Percentiles rank a stretch among this genome's conserved stretches.
phyloP scores from a whole-genome alignment of 1,140 invertebrate species.

The Drosophila pandora region DNA sequence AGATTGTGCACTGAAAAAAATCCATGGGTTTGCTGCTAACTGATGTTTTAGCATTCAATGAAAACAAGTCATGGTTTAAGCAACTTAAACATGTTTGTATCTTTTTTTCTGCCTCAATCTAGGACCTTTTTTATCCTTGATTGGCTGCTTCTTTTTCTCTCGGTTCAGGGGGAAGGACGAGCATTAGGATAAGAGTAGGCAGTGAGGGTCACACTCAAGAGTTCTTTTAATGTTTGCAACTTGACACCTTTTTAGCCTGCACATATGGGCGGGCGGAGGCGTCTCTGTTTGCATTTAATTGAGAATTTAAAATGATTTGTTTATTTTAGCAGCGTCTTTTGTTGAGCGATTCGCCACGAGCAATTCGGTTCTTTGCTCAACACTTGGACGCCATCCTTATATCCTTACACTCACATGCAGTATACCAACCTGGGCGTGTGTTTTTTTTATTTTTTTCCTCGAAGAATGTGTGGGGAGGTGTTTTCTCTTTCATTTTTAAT shows the following conservation, averaged over 20 bases:
- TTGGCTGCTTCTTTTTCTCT: neutral
- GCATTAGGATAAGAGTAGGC: neutral
- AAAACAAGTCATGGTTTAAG: too few relatives aligned
- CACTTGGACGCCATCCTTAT: constrained; percentile 56
- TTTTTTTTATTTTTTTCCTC: neutral
- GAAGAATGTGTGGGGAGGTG: constrained; percentile 19
- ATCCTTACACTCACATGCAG: constrained; percentile 16
- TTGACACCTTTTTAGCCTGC: constrained; percentile 66
- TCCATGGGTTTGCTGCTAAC: too few relatives aligned
- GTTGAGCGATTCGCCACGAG: constrained; percentile 66
- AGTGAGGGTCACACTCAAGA: constrained; percentile 58
- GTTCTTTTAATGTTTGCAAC: constrained; percentile 69
- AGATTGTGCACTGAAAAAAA: constrained; percentile 9
- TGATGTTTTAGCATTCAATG: too few relatives aligned
- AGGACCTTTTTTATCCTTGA: neutral
- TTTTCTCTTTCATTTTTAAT: constrained; percentile 75
- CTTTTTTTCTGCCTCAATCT: neutral
- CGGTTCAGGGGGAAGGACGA: neutral
- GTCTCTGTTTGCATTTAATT: constrained; percentile 71
- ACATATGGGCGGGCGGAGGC: constrained; percentile 18
- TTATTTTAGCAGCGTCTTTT: constrained; percentile 71
- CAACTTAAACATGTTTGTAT: neutral
- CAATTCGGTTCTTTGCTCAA: constrained; percentile 67
- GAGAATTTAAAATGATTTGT: constrained; percentile 82
- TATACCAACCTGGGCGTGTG: constrained; percentile 3